phyloP scores from a whole-genome alignment of 2,797 vertebrate species.

The Nyctibius grandis region DNA sequence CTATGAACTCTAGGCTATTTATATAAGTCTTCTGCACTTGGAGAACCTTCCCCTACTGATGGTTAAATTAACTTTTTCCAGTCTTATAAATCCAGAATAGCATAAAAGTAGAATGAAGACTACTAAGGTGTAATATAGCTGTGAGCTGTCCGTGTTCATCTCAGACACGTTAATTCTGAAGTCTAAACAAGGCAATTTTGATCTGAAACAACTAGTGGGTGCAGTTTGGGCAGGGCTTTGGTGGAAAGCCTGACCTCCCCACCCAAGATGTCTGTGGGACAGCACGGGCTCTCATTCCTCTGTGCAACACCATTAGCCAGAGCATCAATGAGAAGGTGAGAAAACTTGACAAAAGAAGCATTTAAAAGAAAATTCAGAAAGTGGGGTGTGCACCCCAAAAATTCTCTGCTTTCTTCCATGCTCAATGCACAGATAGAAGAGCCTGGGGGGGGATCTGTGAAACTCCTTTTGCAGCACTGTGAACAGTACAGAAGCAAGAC shows the following conservation, averaged over 20 bases:
- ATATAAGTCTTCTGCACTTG: not conserved
- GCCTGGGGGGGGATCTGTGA: not conserved
- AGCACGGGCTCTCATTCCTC: not conserved
- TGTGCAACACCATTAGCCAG: not conserved
- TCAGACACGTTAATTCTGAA: not conserved
- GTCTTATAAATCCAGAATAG: not conserved
- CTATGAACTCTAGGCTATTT: not conserved
- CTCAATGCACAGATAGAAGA: not conserved
- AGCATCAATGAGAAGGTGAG: not conserved
- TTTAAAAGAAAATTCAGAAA: not conserved
- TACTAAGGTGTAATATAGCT: not conserved
- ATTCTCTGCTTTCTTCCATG: not conserved
- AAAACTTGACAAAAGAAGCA: not conserved
- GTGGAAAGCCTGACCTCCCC: not conserved
- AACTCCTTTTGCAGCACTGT: conserved; percentile 41
- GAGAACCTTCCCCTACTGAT: not conserved
- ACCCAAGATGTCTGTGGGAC: not conserved
- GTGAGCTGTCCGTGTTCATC: not conserved
- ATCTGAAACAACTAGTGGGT: not conserved
- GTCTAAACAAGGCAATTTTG: not conserved
- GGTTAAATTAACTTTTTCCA: not conserved
- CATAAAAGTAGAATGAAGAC: not conserved
- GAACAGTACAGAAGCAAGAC: conserved; percentile 26
- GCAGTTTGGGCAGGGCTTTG: not conserved
- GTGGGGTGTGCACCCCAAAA: not conserved